Conservation (phyloP, 2,888 invertebrate genomes). For the Campoletis raptor region DNA sequence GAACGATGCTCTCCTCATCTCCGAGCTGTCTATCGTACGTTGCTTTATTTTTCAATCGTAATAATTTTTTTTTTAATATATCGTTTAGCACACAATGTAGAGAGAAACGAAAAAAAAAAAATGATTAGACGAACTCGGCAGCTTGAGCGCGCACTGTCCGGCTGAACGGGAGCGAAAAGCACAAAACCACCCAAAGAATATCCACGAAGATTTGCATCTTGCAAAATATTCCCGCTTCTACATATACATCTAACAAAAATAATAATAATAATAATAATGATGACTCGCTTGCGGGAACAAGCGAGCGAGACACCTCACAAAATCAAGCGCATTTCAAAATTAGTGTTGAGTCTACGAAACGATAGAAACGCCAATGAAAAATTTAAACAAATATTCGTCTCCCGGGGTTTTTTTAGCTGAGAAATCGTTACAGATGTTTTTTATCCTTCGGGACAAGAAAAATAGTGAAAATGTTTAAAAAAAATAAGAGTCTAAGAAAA, state of each 20-base stretch:
- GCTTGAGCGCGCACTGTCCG: slow-evolving; percentile 58
- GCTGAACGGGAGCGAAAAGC: slow-evolving; percentile 57
- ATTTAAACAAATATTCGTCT: background rate
- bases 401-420: background rate
- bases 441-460: background rate
- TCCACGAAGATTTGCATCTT: slow-evolving; percentile 77
- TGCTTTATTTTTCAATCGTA: slow-evolving; percentile 3
- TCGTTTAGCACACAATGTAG: slow-evolving; percentile 58
- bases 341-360: slow-evolving; percentile 2
- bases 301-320: background rate
- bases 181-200: slow-evolving; percentile 69
- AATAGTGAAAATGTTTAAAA: background rate
- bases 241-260: slow-evolving; percentile 60
- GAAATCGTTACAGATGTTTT: slow-evolving; percentile 11
- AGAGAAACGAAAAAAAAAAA: background rate
- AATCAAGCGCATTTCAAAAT: slow-evolving; percentile 38
- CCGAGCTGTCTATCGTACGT: slow-evolving; percentile 48
- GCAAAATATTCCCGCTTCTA: slow-evolving; percentile 76
- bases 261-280: slow-evolving; percentile 33
- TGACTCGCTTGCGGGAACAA: slow-evolving; percentile 13
- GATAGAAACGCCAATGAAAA: background rate
- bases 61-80: slow-evolving; percentile 27
- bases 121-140: slow-evolving; percentile 51
- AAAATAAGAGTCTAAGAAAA: background rate
- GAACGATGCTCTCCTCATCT: slow-evolving; percentile 79